phyloP scores from a whole-genome alignment of 1,140 invertebrate species.

The Anadara kagoshimensis region DNA sequence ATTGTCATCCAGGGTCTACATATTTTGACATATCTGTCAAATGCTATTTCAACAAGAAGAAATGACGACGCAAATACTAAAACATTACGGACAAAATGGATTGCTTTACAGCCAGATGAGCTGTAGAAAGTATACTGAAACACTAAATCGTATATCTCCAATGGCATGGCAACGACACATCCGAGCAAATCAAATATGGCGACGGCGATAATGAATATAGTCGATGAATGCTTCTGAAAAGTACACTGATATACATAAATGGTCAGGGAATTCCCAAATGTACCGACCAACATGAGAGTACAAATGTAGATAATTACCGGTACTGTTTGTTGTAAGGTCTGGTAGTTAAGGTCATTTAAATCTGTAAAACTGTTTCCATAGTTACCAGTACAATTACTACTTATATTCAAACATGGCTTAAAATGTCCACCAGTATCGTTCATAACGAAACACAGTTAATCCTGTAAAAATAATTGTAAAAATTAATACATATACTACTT shows the following conservation, averaged over 20 bases:
- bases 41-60: slow-evolving; percentile 56
- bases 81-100: slow-evolving; percentile 45
- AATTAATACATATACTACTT: too few relatives aligned
- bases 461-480: too few relatives aligned
- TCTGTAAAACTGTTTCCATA: too few relatives aligned
- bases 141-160: slow-evolving; percentile 55
- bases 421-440: too few relatives aligned
- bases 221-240: slow-evolving; percentile 53
- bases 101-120: slow-evolving; percentile 45
- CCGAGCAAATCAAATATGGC: slow-evolving; percentile 60
- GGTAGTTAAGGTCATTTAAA: slow-evolving; percentile 28
- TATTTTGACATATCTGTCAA: slow-evolving; percentile 61
- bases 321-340: slow-evolving; percentile 45
- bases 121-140: slow-evolving; percentile 59
- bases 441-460: too few relatives aligned
- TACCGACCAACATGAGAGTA: slow-evolving; percentile 49
- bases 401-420: too few relatives aligned
- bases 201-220: slow-evolving; percentile 58
- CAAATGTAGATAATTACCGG: slow-evolving; percentile 53
- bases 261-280: slow-evolving; percentile 53
- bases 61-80: slow-evolving; percentile 50
- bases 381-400: too few relatives aligned
- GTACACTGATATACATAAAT: slow-evolving; percentile 53
- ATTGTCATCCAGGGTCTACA: slow-evolving; percentile 51
- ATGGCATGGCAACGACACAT: slow-evolving; percentile 55